phyloP scores from a whole-genome alignment of 2,888 invertebrate genomes.

The Catocala nupta region DNA sequence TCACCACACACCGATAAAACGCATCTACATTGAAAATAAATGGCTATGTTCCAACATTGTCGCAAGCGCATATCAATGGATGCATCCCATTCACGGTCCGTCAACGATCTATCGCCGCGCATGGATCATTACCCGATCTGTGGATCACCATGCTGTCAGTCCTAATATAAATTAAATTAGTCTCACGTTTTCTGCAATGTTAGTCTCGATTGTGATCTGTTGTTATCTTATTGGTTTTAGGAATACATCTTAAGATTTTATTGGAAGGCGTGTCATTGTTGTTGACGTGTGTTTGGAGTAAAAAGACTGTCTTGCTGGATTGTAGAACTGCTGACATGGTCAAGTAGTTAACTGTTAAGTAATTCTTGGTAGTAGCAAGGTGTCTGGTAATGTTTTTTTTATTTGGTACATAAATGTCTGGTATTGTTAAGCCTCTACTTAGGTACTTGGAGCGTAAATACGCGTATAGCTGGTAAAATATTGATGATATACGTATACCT shows the following conservation, averaged over 20 bases:
- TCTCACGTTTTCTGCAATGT: conserved; percentile 36
- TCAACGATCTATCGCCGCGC: conserved; percentile 54
- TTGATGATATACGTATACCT: too few relatives aligned
- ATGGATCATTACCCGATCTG: conserved; percentile 50
- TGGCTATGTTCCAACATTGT: conserved; percentile 54
- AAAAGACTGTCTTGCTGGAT: too few relatives aligned
- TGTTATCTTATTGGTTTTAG: conserved; percentile 18
- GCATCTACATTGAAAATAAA: conserved; percentile 22
- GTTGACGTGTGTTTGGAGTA: not conserved
- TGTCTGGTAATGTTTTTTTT: too few relatives aligned
- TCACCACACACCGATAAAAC: not conserved
- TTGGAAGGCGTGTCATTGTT: conserved; percentile 2
- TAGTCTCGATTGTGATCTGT: conserved; percentile 14
- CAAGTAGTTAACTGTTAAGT: too few relatives aligned
- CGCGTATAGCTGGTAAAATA: too few relatives aligned
- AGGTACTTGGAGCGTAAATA: too few relatives aligned
- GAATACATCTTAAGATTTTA: conserved; percentile 22
- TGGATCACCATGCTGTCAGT: conserved; percentile 32
- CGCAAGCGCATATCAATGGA: conserved; percentile 45
- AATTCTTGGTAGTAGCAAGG: too few relatives aligned
- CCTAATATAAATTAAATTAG: conserved; percentile 35
- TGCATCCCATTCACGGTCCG: conserved; percentile 52
- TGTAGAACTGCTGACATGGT: too few relatives aligned
- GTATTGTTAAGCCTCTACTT: too few relatives aligned
- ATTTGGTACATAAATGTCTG: too few relatives aligned